These are phyloP conservation scores for Meandrusa payeni DNA, from an alignment of 2,888 invertebrate species.

Conservation along the genomic window DNA sequence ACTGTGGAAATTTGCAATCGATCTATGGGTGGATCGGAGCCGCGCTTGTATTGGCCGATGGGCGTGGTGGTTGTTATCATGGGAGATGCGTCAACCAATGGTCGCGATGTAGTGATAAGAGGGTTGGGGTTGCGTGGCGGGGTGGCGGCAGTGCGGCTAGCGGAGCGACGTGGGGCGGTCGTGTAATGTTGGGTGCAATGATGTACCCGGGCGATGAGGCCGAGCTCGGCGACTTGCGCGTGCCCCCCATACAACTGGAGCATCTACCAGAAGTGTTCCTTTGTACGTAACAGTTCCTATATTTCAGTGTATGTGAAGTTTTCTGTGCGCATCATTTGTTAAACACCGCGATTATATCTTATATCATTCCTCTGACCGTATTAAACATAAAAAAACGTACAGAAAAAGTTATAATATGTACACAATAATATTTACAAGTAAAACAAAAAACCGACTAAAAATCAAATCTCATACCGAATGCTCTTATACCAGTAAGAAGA, in stretches of 20 bases:
- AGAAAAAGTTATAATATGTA: no score
- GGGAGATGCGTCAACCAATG: constrained; percentile 57
- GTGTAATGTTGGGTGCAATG: constrained; percentile 75
- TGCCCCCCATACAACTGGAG: constrained; percentile 87
- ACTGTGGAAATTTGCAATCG: constrained; percentile 63
- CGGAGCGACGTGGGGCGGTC: constrained; percentile 59
- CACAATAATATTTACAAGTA: no score
- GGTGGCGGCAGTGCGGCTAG: constrained; percentile 67
- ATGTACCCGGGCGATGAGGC: constrained; percentile 71
- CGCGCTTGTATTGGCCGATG: constrained; percentile 60
- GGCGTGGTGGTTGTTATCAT: constrained; percentile 75
- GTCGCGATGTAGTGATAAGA: constrained; percentile 56
- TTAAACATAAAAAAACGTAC: no score
- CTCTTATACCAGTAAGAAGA: no score
- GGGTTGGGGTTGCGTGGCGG: constrained; percentile 69
- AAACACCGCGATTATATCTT: no score
- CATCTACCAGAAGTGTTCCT: constrained; percentile 87
- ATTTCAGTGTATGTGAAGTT: constrained; percentile 19
- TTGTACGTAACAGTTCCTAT: constrained; percentile 79
- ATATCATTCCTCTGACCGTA: no score
- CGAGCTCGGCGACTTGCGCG: constrained; percentile 81
- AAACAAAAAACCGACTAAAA: no score
- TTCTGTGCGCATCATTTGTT: background rate
- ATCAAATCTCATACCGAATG: no score
- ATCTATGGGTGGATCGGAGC: constrained; percentile 66